Conservation (phyloP, 2,797 vertebrate species). For the Bradypus variegatus region DNA sequence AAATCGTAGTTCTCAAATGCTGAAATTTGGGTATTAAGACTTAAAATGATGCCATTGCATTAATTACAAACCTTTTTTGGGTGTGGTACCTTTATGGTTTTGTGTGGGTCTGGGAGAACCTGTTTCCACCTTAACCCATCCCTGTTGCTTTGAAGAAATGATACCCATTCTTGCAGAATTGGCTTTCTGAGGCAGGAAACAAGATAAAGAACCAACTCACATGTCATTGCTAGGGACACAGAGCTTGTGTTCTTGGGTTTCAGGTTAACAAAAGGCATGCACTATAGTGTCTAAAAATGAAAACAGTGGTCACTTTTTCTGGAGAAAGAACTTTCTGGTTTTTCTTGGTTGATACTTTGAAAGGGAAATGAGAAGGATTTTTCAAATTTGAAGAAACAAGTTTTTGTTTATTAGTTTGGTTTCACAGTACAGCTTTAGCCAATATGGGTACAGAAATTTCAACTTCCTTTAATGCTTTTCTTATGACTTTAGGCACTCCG, state of each 20-base stretch:
- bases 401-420: constrained; percentile 14
- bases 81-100: neutral
- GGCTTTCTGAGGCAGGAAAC: neutral
- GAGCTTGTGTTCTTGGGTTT: constrained; percentile 44
- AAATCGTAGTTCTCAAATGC: neutral
- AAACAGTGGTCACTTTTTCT: neutral
- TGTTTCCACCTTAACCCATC: neutral
- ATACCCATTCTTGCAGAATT: constrained; percentile 14
- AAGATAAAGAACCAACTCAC: constrained; percentile 40
- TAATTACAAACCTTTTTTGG: neutral
- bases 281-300: neutral
- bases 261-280: neutral
- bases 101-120: neutral
- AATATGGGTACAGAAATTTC: neutral
- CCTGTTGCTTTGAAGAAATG: neutral
- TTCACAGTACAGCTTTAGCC: neutral
- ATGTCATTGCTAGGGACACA: constrained; percentile 14
- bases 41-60: neutral
- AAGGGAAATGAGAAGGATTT: constrained; percentile 25
- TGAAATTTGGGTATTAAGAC: neutral
- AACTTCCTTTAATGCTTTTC: constrained; percentile 1
- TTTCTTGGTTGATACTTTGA: constrained; percentile 25
- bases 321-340: neutral
- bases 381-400: neutral
- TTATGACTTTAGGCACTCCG: neutral